Evolutionary conservation across 2,113 vertebrate genomes (phyloP).

Genomic region (Cyprinodon variegatus): DNA sequence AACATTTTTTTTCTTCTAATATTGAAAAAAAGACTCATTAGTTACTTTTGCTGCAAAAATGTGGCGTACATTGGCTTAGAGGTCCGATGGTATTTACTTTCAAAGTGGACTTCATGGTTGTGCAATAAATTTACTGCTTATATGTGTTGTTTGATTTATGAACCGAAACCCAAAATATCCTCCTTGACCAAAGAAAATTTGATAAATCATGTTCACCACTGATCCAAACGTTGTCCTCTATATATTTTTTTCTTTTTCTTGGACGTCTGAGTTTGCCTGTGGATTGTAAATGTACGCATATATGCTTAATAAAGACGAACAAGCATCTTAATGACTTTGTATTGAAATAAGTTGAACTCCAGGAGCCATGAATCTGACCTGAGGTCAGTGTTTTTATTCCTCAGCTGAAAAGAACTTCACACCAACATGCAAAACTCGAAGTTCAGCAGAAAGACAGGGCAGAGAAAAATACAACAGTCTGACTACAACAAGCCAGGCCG

Average conservation of each 20-base stretch:
- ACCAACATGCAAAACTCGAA: slow-evolving; percentile 32
- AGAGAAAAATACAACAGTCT: slow-evolving; percentile 30
- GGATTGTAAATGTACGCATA: slow-evolving; percentile 28
- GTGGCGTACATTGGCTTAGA: slow-evolving; percentile 1
- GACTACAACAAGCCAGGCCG: not conserved
- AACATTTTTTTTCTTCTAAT: not conserved
- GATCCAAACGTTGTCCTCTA: slow-evolving; percentile 17
- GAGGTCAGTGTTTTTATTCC: slow-evolving; percentile 23
- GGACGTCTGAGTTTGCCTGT: slow-evolving; percentile 37
- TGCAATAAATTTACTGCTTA: slow-evolving; percentile 13
- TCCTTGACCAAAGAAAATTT: not conserved
- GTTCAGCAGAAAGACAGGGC: slow-evolving; percentile 21
- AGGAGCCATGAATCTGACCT: slow-evolving; percentile 8
- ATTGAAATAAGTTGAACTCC: slow-evolving; percentile 39
- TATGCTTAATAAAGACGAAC: slow-evolving; percentile 61
- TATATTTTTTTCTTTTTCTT: slow-evolving; percentile 15
- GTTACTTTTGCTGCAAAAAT: slow-evolving; percentile 10
- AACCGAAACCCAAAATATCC: slow-evolving; percentile 3
- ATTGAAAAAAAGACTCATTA: not conserved
- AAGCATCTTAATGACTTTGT: slow-evolving; percentile 31
- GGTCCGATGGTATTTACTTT: slow-evolving; percentile 11
- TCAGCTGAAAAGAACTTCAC: slow-evolving; percentile 35
- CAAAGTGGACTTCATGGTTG: not conserved
- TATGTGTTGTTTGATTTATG: slow-evolving; percentile 51
- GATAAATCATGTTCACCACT: slow-evolving; percentile 8